phyloP scores from a whole-genome alignment of 2,888 invertebrate species.

The Harpalus rubripes region DNA sequence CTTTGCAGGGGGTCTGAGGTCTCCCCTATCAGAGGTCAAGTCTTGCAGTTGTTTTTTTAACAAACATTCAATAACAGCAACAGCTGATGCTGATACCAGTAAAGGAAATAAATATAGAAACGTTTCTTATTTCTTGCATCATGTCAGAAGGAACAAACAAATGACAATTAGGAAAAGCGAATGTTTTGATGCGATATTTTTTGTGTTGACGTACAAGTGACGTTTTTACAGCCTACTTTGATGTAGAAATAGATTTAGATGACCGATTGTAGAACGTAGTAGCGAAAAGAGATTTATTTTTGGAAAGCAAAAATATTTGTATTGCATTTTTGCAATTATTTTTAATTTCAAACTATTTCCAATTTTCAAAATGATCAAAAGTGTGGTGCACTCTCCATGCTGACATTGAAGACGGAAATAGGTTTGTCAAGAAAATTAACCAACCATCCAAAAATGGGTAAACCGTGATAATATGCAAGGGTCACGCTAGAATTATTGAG shows the following conservation, averaged over 20 bases:
- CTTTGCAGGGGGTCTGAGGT: neutral
- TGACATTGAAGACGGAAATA: too few relatives aligned
- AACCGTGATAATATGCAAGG: too few relatives aligned
- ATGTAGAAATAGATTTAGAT: conserved; percentile 24
- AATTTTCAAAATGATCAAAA: too few relatives aligned
- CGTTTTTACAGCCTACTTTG: conserved; percentile 36
- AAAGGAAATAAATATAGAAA: neutral
- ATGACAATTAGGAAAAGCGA: conserved; percentile 39
- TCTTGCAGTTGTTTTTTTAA: neutral
- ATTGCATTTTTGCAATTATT: too few relatives aligned
- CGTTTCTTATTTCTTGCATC: neutral
- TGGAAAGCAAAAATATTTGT: too few relatives aligned
- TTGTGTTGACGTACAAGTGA: conserved; percentile 28
- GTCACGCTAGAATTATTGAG: too few relatives aligned
- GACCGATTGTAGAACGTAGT: conserved; percentile 18
- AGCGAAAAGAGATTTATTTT: too few relatives aligned
- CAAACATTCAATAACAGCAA: neutral
- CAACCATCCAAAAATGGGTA: too few relatives aligned
- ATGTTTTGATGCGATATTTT: conserved; percentile 24
- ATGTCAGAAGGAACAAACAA: conserved; percentile 37
- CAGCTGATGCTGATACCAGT: neutral
- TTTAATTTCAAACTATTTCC: too few relatives aligned
- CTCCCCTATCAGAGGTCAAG: neutral
- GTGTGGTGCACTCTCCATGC: too few relatives aligned
- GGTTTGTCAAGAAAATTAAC: too few relatives aligned